Evolutionary conservation across 2,113 vertebrate species (phyloP), one percentile per base, ranked within the genome.

Genomic region (Sula dactylatra): DNA sequence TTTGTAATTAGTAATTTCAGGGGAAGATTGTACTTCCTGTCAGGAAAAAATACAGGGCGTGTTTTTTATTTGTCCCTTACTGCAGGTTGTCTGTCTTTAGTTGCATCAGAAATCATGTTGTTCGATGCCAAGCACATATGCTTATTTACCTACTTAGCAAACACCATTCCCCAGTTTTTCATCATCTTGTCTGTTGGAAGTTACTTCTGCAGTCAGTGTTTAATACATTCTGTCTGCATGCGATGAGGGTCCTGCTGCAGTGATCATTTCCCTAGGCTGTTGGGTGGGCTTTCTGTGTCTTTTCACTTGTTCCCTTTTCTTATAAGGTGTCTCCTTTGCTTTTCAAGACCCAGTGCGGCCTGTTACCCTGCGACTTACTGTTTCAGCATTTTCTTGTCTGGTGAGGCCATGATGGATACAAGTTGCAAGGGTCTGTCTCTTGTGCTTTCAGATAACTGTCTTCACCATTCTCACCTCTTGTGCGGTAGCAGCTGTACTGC

Each of bases 261-360:
- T 10, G 12, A 22, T 79, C 11, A 1, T 64, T 96, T 88, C 36
- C 31, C 13, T 45, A 1, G 42, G 17, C 36, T 61, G 59, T 29
- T 66, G 25, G 26, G 22, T 72, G 90, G 65, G 34, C 32, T 32
- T 82, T 81, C 74, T 22, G 29, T 90, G 49, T 70, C 58, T 83
- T 92, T 93, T 95, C 79, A 83, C 88, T 94, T 88, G 76, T 90
- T 97, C 79, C 62, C 38, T 92, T 95, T 93, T 86, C 49, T 90
- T 55, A 42, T 94, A 54, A 42, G 73, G 40, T 40, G 11, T 79
- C 81, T 76, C 26, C 19, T 89, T 80, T 89, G 65, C 78, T 79
- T 87, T 87, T 66, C n/a, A 67, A 86, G 84, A 59, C 34, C 15
- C 9, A 2, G 10, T 3, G 73, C 4, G 6, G 70, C 65, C 72